Conservation (phyloP, 2,888 invertebrate genomes). For the Julus scandinavius region DNA sequence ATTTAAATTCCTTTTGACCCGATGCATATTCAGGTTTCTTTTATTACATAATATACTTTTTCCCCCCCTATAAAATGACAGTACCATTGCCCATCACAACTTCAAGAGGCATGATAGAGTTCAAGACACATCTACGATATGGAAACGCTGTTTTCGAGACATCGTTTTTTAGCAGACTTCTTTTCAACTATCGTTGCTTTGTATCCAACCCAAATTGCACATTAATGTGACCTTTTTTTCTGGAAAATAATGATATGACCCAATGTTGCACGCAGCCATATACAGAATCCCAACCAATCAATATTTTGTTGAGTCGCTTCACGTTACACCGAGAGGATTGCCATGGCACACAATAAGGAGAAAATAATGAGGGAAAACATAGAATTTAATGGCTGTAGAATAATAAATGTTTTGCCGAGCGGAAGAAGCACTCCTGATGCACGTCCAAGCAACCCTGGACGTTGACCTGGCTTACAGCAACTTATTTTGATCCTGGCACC, state of each 20-base stretch:
- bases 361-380: slow-evolving; percentile 39
- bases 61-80: no score
- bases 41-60: not conserved
- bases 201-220: slow-evolving; percentile 27
- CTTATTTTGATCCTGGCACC: not conserved
- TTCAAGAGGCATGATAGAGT: not conserved
- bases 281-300: not conserved
- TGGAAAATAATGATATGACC: slow-evolving; percentile 6
- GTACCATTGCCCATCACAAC: no score
- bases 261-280: not conserved
- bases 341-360: slow-evolving; percentile 1
- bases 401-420: slow-evolving; percentile 5
- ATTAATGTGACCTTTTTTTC: slow-evolving; percentile 30
- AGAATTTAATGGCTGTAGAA: slow-evolving; percentile 14
- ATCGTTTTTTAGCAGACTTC: not conserved
- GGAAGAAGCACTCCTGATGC: slow-evolving; percentile 22
- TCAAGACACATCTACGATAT: not conserved
- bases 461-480: not conserved
- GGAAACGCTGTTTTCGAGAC: not conserved
- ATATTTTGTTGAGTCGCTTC: slow-evolving; percentile 35
- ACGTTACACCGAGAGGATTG: slow-evolving; percentile 12
- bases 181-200: slow-evolving; percentile 5
- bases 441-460: not conserved
- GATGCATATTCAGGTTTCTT: not conserved
- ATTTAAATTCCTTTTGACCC: not conserved